Evolutionary conservation across 1,140 invertebrate genomes (phyloP).

Genomic region (Rhyzopertha dominica): DNA sequence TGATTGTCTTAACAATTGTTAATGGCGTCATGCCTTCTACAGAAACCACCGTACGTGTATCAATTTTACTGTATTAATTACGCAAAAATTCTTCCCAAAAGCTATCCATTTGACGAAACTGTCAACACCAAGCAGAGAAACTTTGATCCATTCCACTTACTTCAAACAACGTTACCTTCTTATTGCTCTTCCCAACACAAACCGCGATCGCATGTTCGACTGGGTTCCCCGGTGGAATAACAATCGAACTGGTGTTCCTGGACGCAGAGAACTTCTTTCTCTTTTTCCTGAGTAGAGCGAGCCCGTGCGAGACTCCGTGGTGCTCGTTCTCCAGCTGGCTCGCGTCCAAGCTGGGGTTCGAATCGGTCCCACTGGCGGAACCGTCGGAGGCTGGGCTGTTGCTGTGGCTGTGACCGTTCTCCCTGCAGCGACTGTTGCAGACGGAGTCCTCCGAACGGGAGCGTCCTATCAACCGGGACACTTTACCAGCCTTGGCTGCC

Average conservation of each 20-base stretch:
- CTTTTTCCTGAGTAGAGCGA: conserved; percentile 67
- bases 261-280: conserved; percentile 75
- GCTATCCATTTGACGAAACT: too few species aligned
- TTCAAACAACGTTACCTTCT: conserved; percentile 34
- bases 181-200: conserved; percentile 29
- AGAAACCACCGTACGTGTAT: too few species aligned
- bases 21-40: too few species aligned
- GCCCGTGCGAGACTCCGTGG: conserved; percentile 47
- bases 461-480: conserved; percentile 69
- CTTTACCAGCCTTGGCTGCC: conserved; percentile 72
- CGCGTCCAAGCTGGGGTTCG: conserved; percentile 47
- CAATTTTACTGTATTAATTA: too few species aligned
- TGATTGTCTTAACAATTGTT: too few species aligned
- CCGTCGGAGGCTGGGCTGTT: conserved; percentile 43
- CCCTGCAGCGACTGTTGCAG: conserved; percentile 59
- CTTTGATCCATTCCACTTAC: too few species aligned
- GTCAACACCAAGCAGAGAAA: too few species aligned
- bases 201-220: conserved; percentile 31
- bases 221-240: conserved; percentile 44
- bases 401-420: conserved; percentile 44
- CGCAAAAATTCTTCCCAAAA: too few species aligned
- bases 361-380: conserved; percentile 42
- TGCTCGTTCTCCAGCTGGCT: conserved; percentile 19
- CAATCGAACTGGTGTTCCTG: conserved; percentile 58
- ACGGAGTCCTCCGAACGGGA: conserved; percentile 78